Conservation (phyloP, 2,797 vertebrate species). For the Staurois parvus region DNA sequence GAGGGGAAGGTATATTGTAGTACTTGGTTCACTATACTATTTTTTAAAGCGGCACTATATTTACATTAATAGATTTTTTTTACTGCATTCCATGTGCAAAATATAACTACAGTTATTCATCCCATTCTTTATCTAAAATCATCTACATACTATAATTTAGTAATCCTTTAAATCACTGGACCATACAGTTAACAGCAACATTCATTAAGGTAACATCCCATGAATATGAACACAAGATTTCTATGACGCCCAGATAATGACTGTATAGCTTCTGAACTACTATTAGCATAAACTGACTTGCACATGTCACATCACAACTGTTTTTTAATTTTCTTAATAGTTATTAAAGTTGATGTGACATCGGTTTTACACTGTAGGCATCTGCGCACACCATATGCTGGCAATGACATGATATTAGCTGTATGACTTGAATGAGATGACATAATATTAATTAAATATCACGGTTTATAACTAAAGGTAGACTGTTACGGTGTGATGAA, state of each 20-base stretch:
- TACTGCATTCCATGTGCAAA: not conserved
- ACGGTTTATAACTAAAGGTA: constrained; percentile 39
- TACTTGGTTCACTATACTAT: too few relatives aligned
- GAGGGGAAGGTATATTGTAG: too few relatives aligned
- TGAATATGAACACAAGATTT: not conserved
- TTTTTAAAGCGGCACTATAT: too few relatives aligned
- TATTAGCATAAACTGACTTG: constrained; percentile 21
- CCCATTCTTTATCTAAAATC: not conserved
- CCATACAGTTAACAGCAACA: not conserved
- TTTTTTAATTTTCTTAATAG: constrained; percentile 10
- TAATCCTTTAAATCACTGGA: not conserved
- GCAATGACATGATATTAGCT: constrained; percentile 29
- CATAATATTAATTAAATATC: constrained; percentile 47
- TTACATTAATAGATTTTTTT: not conserved
- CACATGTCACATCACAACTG: constrained; percentile 19
- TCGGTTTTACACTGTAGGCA: constrained; percentile 25
- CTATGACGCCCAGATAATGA: not conserved
- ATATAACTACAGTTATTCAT: not conserved
- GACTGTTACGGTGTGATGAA: constrained; percentile 9
- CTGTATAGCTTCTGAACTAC: not conserved
- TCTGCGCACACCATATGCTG: constrained; percentile 49
- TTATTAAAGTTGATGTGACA: constrained; percentile 46
- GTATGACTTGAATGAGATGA: constrained; percentile 13
- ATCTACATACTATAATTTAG: not conserved
- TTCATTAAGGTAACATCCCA: not conserved